Evolutionary conservation across 2,888 invertebrate species (phyloP).

Genomic region (Stramonita haemastoma): DNA sequence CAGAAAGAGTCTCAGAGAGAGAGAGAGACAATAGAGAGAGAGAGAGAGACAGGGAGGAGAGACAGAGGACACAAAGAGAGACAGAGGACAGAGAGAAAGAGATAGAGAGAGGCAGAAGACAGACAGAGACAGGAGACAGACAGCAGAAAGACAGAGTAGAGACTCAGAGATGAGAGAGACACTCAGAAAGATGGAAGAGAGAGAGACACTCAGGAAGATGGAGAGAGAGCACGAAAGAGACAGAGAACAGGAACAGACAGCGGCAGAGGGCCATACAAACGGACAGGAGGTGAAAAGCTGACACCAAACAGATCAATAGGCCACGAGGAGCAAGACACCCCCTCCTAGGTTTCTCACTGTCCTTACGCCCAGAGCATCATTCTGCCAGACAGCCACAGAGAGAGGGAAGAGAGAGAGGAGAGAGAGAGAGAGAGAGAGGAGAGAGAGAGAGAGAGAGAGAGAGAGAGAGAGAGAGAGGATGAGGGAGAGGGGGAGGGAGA

Average conservation of each 20-base stretch:
- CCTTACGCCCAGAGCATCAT: too few species aligned
- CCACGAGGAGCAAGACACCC: too few species aligned
- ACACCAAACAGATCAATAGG: too few species aligned
- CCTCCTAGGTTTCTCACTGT: too few species aligned
- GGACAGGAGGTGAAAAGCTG: not conserved
- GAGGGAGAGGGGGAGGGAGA: not conserved
- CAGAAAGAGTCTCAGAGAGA: not conserved
- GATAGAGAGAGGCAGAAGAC: too few species aligned
- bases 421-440: not conserved
- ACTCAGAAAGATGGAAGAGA: too few species aligned
- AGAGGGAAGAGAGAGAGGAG: not conserved
- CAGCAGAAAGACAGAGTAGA: not conserved
- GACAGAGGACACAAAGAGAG: not conserved
- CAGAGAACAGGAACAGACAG: not conserved
- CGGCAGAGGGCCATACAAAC: not conserved
- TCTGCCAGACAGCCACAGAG: too few species aligned
- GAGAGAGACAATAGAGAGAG: not conserved
- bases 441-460: not conserved
- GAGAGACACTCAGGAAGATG: not conserved
- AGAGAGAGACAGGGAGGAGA: not conserved
- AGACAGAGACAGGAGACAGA: not conserved
- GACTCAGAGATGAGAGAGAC: not conserved
- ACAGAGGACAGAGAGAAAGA: too few species aligned
- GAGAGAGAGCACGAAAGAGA: not conserved
- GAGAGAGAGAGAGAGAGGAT: constrained; percentile 3